These are phyloP conservation scores for Amphiprion ocellaris DNA, from an alignment of 2,113 vertebrate genomes.

Conservation along the genomic window DNA sequence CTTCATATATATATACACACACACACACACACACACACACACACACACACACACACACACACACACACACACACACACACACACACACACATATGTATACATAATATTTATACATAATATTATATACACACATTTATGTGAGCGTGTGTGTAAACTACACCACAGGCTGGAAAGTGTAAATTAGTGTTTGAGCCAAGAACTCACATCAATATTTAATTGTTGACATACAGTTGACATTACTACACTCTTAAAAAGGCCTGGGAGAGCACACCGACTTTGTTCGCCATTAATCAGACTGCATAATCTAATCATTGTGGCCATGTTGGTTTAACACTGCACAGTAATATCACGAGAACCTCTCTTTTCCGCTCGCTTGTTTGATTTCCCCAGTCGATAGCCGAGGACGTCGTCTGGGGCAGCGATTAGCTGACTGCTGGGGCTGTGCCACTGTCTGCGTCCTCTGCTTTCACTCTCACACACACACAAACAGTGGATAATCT, in stretches of 20 bases:
- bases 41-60: no score
- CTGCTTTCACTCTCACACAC: slow-evolving; percentile 44
- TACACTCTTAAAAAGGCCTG: slow-evolving; percentile 38
- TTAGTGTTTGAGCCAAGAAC: not conserved
- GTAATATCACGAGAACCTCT: slow-evolving; percentile 46
- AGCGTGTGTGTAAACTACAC: not conserved
- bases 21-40: no score
- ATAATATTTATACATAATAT: no score
- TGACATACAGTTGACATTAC: slow-evolving; percentile 51
- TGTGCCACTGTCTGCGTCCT: slow-evolving; percentile 46
- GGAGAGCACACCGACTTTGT: slow-evolving; percentile 58
- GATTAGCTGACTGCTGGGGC: slow-evolving; percentile 58
- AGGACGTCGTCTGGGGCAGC: slow-evolving; percentile 43
- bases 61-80: no score
- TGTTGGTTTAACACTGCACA: slow-evolving; percentile 73
- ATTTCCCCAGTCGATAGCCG: slow-evolving; percentile 60
- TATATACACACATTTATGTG: no score
- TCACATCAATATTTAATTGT: slow-evolving; percentile 21
- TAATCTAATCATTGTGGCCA: slow-evolving; percentile 72
- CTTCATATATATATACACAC: no score
- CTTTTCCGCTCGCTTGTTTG: slow-evolving; percentile 53
- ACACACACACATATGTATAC: no score
- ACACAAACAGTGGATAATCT: slow-evolving; percentile 48
- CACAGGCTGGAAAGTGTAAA: slow-evolving; percentile 3
- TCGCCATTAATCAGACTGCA: slow-evolving; percentile 49